A percentile compares a stretch with the other conserved stretches of the same genome.
Conservation (phyloP, 2,888 invertebrate species). For the Tribolium freemani region DNA sequence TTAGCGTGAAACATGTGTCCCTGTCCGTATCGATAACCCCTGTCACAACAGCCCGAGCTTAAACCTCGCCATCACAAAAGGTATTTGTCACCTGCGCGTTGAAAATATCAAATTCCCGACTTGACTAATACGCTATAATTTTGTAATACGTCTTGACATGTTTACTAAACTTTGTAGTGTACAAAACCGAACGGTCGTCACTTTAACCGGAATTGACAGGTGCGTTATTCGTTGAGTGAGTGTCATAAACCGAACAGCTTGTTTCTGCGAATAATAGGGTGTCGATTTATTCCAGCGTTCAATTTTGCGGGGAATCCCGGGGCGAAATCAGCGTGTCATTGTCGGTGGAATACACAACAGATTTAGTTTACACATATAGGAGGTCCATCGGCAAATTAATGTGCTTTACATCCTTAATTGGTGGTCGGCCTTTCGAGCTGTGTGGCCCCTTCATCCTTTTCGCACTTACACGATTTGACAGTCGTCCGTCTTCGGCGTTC, state of each 20-base stretch:
- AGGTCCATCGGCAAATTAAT: constrained; percentile 69
- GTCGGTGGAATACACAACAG: constrained; percentile 44
- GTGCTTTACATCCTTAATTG: constrained; percentile 69
- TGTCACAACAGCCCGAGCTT: constrained; percentile 1
- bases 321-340: not conserved
- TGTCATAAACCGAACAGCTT: constrained; percentile 24
- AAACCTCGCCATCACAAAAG: constrained; percentile 19
- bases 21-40: constrained; percentile 31
- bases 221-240: constrained; percentile 39
- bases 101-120: constrained; percentile 51
- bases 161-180: constrained; percentile 48
- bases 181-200: constrained; percentile 32
- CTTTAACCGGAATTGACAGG: constrained; percentile 48
- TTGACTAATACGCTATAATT: constrained; percentile 46
- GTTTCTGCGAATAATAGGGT: constrained; percentile 29
- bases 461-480: constrained; percentile 43
- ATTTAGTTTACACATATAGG: constrained; percentile 61
- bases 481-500: constrained; percentile 53
- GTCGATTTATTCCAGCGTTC: not conserved
- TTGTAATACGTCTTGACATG: constrained; percentile 46
- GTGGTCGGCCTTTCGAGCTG: constrained; percentile 65
- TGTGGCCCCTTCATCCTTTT: constrained; percentile 63
- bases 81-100: constrained; percentile 51
- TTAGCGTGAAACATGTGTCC: constrained; percentile 30
- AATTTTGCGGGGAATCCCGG: not conserved